These are phyloP conservation scores for Lycopodina hypogea DNA, from an alignment of 37 sponge, comb jelly and placozoan genomes.

Conservation along the genomic window DNA sequence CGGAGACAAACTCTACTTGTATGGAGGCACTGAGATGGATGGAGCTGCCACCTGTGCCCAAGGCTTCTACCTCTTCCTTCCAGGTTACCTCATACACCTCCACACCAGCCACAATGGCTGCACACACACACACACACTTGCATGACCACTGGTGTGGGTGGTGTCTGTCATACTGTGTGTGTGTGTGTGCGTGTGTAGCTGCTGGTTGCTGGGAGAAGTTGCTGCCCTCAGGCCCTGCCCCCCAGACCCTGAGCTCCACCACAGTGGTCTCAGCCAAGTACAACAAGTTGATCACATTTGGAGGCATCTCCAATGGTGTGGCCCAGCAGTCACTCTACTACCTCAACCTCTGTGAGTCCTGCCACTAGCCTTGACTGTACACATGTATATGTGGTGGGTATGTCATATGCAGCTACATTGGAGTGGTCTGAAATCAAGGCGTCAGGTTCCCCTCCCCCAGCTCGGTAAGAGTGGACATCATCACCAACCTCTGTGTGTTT, in stretches of 20 bases:
- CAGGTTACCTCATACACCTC: slow-evolving; percentile 31
- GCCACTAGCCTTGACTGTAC: not conserved
- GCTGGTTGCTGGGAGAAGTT: slow-evolving; percentile 29
- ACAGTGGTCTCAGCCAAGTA: slow-evolving; percentile 31
- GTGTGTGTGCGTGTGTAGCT: slow-evolving; percentile 11
- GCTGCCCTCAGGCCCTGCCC: slow-evolving; percentile 38
- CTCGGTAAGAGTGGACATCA: not conserved
- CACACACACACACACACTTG: no score
- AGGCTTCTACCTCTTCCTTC: slow-evolving; percentile 38
- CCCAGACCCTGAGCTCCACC: slow-evolving; percentile 35
- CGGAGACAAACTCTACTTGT: slow-evolving; percentile 45
- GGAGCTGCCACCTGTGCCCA: slow-evolving; percentile 27
- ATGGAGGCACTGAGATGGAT: slow-evolving; percentile 57
- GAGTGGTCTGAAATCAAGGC: slow-evolving; percentile 30
- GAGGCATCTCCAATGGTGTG: slow-evolving; percentile 58
- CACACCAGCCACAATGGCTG: no score
- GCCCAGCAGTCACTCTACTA: slow-evolving; percentile 30
- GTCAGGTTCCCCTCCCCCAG: slow-evolving; percentile 37
- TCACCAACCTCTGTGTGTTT: not conserved
- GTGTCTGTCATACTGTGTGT: no score
- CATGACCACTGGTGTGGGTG: no score
- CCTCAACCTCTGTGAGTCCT: slow-evolving; percentile 24
- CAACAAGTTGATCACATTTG: slow-evolving; percentile 57
- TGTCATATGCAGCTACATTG: slow-evolving; percentile 16
- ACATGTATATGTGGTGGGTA: not conserved